These are phyloP conservation scores for Oryzias javanicus DNA, from an alignment of 2,113 vertebrate genomes.

Conservation along the genomic window DNA sequence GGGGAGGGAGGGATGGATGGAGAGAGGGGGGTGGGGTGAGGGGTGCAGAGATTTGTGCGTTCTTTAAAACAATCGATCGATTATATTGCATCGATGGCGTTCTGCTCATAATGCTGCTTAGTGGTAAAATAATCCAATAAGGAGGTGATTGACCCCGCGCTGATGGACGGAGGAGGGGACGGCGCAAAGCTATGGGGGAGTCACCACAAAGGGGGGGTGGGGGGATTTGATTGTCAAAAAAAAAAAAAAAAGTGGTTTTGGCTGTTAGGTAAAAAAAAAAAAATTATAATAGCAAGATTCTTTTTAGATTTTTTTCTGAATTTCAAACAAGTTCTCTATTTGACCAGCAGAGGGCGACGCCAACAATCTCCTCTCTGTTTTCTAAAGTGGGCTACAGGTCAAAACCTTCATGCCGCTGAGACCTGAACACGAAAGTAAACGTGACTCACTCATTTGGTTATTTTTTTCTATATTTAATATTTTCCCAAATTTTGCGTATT, in stretches of 20 bases:
- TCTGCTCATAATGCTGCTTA: conserved; percentile 52
- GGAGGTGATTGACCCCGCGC: conserved; percentile 59
- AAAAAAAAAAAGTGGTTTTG: not conserved
- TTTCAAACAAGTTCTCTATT: not conserved
- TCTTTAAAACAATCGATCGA: conserved; percentile 45
- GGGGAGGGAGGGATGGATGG: not conserved
- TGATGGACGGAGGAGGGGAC: conserved; percentile 30
- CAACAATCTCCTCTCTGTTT: conserved; percentile 36
- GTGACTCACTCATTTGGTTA: not conserved
- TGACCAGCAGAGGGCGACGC: conserved; percentile 69
- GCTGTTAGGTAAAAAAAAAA: not conserved
- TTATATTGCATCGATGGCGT: conserved; percentile 50
- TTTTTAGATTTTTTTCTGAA: too few relatives aligned
- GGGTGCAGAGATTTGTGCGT: conserved; percentile 8
- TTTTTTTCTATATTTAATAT: not conserved
- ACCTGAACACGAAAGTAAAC: conserved; percentile 49
- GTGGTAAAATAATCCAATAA: conserved; percentile 56
- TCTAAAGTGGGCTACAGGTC: conserved; percentile 63
- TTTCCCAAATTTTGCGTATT: not conserved
- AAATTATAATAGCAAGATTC: not conserved
- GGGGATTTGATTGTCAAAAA: conserved; percentile 11
- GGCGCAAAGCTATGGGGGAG: conserved; percentile 3
- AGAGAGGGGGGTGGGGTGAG: not conserved
- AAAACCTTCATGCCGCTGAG: conserved; percentile 50
- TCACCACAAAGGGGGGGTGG: conserved; percentile 34